Evolutionary conservation across 2,797 vertebrate genomes (phyloP).

Genomic region (Sebastiscus albofasciatus): DNA sequence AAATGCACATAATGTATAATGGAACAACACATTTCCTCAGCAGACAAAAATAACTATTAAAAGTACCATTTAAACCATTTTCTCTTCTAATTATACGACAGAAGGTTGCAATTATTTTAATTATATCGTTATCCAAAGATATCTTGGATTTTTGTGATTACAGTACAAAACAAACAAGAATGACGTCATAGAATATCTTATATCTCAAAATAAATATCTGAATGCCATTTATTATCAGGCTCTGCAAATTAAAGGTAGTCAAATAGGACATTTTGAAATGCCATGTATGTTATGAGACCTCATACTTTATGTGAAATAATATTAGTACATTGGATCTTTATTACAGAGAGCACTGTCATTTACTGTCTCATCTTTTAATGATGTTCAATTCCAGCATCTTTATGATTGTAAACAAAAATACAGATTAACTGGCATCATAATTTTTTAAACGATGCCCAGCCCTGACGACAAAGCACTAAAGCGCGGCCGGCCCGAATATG

Average conservation of each 20-base stretch:
- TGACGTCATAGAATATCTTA: not conserved
- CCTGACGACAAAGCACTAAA: too few species aligned
- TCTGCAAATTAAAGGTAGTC: not conserved
- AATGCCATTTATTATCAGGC: not conserved
- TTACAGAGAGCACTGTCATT: not conserved
- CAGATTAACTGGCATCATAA: not conserved
- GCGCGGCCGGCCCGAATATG: rapidly evolving
- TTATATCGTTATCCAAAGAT: not conserved
- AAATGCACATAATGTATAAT: not conserved
- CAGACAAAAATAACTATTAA: not conserved
- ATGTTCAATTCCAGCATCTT: not conserved
- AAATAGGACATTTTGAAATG: not conserved
- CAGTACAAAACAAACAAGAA: not conserved
- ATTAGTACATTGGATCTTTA: not conserved
- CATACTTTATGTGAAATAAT: not conserved
- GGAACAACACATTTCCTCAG: not conserved
- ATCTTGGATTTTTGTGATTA: not conserved
- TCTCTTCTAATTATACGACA: not conserved
- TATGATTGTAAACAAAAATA: not conserved
- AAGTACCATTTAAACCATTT: not conserved
- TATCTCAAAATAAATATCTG: not conserved
- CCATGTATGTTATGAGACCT: not conserved
- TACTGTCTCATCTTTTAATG: not conserved
- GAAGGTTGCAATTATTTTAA: not conserved
- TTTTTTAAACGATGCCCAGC: too few species aligned